These are phyloP conservation scores for Portunus trituberculatus DNA, from an alignment of 1,140 invertebrate genomes.

Conservation along the genomic window DNA sequence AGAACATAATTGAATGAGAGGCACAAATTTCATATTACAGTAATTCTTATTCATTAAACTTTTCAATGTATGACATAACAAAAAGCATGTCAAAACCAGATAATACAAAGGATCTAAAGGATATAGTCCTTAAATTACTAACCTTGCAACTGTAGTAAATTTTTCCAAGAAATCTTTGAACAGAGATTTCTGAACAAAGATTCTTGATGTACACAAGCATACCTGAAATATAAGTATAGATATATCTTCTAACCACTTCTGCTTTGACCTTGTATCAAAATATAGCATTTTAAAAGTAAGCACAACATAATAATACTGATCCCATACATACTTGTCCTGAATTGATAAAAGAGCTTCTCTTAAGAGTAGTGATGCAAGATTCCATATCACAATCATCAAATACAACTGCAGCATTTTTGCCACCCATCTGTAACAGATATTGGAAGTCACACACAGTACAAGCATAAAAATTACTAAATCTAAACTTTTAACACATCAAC, in stretches of 20 bases:
- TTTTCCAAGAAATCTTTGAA: constrained; percentile 82
- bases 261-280: neutral
- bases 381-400: constrained; percentile 83
- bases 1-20: neutral
- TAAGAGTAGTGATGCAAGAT: constrained; percentile 81
- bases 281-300: neutral
- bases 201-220: constrained; percentile 84
- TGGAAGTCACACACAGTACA: neutral
- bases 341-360: constrained; percentile 84
- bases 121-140: constrained; percentile 70
- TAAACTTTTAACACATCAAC: too few relatives aligned
- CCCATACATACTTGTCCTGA: constrained; percentile 82
- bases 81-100: too few relatives aligned
- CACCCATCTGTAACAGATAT: constrained; percentile 82
- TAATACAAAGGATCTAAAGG: too few relatives aligned
- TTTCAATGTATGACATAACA: too few relatives aligned
- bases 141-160: constrained; percentile 82
- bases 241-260: neutral
- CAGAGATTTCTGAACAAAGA: constrained; percentile 83
- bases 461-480: too few relatives aligned
- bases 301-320: neutral
- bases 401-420: constrained; percentile 84
- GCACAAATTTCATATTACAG: too few relatives aligned
- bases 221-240: constrained; percentile 78
- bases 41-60: too few relatives aligned